These are phyloP conservation scores for Helicoverpa zea DNA, from an alignment of 1,140 invertebrate species.

Conservation along the genomic window DNA sequence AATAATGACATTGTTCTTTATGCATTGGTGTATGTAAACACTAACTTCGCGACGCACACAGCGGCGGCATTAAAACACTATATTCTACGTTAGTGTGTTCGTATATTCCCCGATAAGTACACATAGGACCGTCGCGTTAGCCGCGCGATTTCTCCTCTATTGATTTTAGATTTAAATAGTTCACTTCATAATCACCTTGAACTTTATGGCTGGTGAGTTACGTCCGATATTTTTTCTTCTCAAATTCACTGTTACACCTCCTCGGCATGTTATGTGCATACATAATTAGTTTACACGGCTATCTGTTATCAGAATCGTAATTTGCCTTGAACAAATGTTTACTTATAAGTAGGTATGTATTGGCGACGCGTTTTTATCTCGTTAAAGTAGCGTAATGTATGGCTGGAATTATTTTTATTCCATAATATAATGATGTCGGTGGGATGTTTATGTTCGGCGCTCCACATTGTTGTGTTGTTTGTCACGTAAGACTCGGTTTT, in stretches of 20 bases:
- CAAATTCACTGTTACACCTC: conserved; percentile 29
- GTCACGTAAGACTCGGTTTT: conserved; percentile 35
- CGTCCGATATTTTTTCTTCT: conserved; percentile 48
- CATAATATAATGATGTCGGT: conserved; percentile 3
- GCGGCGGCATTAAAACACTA: conserved; percentile 44
- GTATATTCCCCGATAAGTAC: conserved; percentile 63
- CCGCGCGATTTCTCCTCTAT: conserved; percentile 80
- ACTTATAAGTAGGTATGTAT: conserved; percentile 45
- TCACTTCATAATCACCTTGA: conserved; percentile 75
- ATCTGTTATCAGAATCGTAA: conserved; percentile 53
- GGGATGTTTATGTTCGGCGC: conserved; percentile 40
- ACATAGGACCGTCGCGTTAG: conserved; percentile 74
- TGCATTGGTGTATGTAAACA: conserved; percentile 79
- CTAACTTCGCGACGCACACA: conserved; percentile 38
- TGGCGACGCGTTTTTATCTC: conserved; percentile 50
- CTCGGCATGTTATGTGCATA: conserved; percentile 41
- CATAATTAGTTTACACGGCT: conserved; percentile 48
- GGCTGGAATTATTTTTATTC: conserved; percentile 39
- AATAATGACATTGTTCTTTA: conserved; percentile 82
- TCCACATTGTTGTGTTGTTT: conserved; percentile 20
- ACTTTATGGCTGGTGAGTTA: conserved; percentile 83
- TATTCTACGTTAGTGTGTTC: conserved; percentile 54
- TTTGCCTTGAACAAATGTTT: conserved; percentile 54
- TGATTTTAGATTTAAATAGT: conserved; percentile 80
- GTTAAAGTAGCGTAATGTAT: conserved; percentile 33